Evolutionary conservation across 2,113 vertebrate species (phyloP), one percentile per base, ranked within the genome.

Genomic region (Channa argus): DNA sequence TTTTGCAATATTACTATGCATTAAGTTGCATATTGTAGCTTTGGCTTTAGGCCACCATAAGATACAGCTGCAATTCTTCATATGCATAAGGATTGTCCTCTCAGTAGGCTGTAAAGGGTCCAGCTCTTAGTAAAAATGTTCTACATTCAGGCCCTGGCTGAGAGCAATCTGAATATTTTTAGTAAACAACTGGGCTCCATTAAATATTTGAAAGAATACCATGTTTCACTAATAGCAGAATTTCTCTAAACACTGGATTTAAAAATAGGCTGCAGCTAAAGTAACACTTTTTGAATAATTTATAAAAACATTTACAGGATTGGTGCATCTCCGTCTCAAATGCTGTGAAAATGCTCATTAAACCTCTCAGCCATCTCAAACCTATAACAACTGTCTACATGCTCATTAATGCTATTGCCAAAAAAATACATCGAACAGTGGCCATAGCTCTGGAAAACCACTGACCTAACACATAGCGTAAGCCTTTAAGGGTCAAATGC

Each of bases 101-200:
- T 68, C 9, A 58, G 72, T 78, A 63, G 38, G 11, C 59, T 39
- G 14, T 43, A 59, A 51, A 78, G 64, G 5, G 3, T 46, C 38
- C 62, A 15, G 4, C 56, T 77, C 39, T 64, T 50, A 33, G 51
- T 13, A 46, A 62, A 79, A 80, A 71, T 62, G 50, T 33, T 77
- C 10, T 5, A 15, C 60, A 49, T 41, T 74, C 38, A 74, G 12
- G 10, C 39, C 3, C 61, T 71, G 3, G 6, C 62, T 78, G 75
- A 74, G 56, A 72, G 53, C 62, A 54, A 54, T 51, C 60, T 9
- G 54, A 72, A 71, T 44, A 63, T 67, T 64, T 62, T 69, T 33
- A 64, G 71, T 71, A 72, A 86, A 82, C 75, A 85, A 82, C 59
- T 67, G 63, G n/a, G 83, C 50, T 58, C 62, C 82, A 76, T 88